Conservation (phyloP, 2,113 vertebrate genomes). For the Gymnarchus niloticus region DNA sequence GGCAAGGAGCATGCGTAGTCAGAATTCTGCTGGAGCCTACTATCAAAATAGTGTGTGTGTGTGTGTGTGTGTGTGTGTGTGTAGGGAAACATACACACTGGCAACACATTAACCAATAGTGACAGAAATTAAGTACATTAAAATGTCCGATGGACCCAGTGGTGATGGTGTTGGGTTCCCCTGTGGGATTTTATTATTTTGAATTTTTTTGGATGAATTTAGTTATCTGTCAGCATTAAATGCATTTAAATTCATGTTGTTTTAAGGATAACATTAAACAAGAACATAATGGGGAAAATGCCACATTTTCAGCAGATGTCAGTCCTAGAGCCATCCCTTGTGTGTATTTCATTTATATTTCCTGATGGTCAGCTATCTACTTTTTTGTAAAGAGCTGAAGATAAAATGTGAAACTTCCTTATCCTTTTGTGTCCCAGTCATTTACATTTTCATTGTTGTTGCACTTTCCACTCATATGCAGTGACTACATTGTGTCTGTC, state of each 20-base stretch:
- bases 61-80: neutral
- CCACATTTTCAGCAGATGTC: neutral
- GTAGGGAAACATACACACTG: neutral
- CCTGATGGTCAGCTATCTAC: neutral
- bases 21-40: conserved; percentile 3
- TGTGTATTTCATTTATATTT: neutral
- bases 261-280: neutral
- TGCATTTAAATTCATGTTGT: neutral
- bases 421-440: neutral
- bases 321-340: neutral
- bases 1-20: conserved; percentile 17
- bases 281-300: neutral
- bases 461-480: neutral
- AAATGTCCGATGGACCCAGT: no score
- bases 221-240: neutral
- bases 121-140: neutral
- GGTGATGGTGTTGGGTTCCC: neutral
- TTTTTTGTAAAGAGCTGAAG: neutral
- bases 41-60: neutral
- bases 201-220: neutral
- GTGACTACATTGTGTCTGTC: neutral
- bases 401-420: neutral
- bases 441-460: conserved; percentile 14
- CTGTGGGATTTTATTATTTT: neutral
- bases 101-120: neutral